Base-by-base conservation (phyloP, 2,888 invertebrate genomes). In the Leptothorax acervorum region DNA sequence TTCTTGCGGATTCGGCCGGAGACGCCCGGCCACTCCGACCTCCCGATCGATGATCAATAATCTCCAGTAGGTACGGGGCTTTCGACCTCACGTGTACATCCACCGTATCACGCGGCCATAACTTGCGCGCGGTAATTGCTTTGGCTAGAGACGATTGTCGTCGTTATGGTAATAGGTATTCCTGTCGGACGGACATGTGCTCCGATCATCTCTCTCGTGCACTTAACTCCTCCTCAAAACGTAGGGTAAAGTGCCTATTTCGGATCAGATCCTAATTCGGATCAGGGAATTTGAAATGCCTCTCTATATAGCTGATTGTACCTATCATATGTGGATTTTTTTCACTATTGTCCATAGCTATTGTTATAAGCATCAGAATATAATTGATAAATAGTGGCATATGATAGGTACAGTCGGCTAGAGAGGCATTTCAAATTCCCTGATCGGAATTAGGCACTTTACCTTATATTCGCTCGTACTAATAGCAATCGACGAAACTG, bases 21-120 rank as follows among this genome's bases (percentile, higher is more conserved):
- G 57, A 28, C 70, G n/a, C 8, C 48, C 51, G 57, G 12, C 62
- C 51, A 68, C 57, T 82, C 84, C 83, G 74, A 79, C 83, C 85
- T 75, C 79, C 83, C 86, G 87, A 88, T 90, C 79, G 85, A 57
- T 85, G 84, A 90, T 88, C 84, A 85, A 82, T 90, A 82, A 75
- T 53, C 75, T 81, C 82, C 78, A 45, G 82, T 74, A 82, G 81
- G 62, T 75, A 42, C 42, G 39, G 45, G 78, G 48, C 74, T 62
- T 63, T 63, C 82, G 76, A 82, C 62, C 82, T 82, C 82, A 82
- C 82, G 82, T 82, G 76, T 82, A 82, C 76, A 63, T 76, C 42
- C 63, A 78, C 88, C 88, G 87, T 83, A 83, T 86, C 78, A 74
- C 78, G 76, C 85, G 71, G 83, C 85, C 85, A 86, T 86, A 85